Percentiles rank a stretch among this genome's conserved stretches.
phyloP scores from a whole-genome alignment of 2,888 invertebrate species.

The Drosophila neutralis region DNA sequence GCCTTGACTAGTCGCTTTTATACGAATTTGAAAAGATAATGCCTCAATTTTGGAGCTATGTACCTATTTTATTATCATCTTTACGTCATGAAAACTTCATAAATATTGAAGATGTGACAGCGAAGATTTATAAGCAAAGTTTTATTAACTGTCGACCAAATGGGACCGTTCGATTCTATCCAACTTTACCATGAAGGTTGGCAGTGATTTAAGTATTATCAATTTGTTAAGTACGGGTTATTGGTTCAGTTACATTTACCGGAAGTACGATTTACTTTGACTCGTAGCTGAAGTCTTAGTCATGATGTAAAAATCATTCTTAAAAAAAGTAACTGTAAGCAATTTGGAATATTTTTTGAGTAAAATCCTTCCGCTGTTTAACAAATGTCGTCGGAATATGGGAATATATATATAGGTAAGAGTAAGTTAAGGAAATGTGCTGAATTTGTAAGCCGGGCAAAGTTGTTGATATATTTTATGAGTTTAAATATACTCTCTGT shows the following conservation, averaged over 20 bases:
- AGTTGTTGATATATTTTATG: conserved; percentile 1
- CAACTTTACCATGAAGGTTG: neutral
- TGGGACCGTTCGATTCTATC: neutral
- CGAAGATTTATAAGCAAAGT: neutral
- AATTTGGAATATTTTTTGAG: neutral
- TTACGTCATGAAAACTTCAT: neutral
- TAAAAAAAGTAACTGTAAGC: neutral
- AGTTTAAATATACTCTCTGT: neutral
- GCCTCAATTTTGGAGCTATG: neutral
- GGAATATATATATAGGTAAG: neutral
- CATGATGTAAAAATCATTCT: neutral
- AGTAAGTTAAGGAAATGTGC: neutral
- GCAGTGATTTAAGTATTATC: neutral
- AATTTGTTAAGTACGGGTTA: neutral
- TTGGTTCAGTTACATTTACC: neutral
- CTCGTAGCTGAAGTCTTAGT: neutral
- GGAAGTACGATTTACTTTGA: neutral
- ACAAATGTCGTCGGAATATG: neutral
- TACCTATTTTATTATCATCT: neutral
- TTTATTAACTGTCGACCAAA: neutral
- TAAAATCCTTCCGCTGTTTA: neutral
- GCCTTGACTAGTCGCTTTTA: too few species aligned
- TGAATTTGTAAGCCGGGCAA: conserved; percentile 2
- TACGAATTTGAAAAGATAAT: neutral
- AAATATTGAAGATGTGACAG: neutral